A percentile compares a stretch with the other conserved stretches of the same genome.
Conservation (phyloP, 1,140 invertebrate species). For the Macrocentrus cingulum region DNA sequence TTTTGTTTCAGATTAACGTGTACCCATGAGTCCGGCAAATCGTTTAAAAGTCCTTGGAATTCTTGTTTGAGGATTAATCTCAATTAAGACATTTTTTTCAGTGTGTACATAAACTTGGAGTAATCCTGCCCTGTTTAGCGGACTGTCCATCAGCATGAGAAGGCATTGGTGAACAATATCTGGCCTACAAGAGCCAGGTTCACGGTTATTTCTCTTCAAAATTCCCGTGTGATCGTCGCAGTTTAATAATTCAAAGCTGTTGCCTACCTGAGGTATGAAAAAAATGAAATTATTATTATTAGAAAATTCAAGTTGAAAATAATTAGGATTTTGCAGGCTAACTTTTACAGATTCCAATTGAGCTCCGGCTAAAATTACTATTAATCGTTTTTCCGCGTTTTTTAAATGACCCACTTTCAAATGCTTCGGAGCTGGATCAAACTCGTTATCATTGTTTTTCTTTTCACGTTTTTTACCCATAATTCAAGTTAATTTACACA, state of each 20-base stretch:
- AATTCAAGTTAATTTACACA: slow-evolving; percentile 14
- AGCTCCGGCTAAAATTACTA: slow-evolving; percentile 91
- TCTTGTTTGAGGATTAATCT: slow-evolving; percentile 97
- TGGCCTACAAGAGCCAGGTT: slow-evolving; percentile 83
- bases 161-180: slow-evolving; percentile 96
- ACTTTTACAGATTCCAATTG: slow-evolving; percentile 96
- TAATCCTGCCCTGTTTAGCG: slow-evolving; percentile 87
- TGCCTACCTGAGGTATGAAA: slow-evolving; percentile 69
- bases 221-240: slow-evolving; percentile 89
- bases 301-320: background rate
- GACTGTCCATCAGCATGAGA: slow-evolving; percentile 95
- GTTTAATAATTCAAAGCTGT: slow-evolving; percentile 88
- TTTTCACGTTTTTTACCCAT: slow-evolving; percentile 72
- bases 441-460: slow-evolving; percentile 63
- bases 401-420: slow-evolving; percentile 68
- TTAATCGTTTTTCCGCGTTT: slow-evolving; percentile 86
- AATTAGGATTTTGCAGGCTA: slow-evolving; percentile 38
- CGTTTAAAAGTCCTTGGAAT: slow-evolving; percentile 98
- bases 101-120: slow-evolving; percentile 95
- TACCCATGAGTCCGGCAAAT: slow-evolving; percentile 97
- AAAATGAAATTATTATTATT: background rate
- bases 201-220: slow-evolving; percentile 81
- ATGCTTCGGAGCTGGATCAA: slow-evolving; percentile 69
- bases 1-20: background rate
- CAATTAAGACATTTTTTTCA: slow-evolving; percentile 95